Base-by-base conservation (phyloP, 2,888 invertebrate species). In the Chesias legatella region DNA sequence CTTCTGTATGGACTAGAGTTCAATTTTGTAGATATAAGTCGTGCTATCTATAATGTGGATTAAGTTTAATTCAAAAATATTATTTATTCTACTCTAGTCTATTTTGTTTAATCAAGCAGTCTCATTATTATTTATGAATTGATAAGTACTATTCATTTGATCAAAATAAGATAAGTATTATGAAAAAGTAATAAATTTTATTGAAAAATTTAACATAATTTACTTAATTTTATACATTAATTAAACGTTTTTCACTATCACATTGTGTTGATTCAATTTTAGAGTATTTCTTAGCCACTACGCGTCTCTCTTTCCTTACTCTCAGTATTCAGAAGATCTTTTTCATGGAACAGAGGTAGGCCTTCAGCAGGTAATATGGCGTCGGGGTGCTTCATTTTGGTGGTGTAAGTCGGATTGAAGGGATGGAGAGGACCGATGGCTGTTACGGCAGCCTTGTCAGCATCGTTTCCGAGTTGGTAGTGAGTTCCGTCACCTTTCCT, bases 401-500 rank as follows among this genome's bases (percentile, higher is more conserved):
- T 64, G 10, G 62, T 83, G 51, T 76, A 89, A 1, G 71, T 54
- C 0, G 85, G 86, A 53, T 89, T 88, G 4, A 84, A 39, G 1
- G 88, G 88, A 53, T 88, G 88, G 1, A 79, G 25, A 1, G 70
- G 61, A 1, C 82, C 83, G 1, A 63, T 29, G 1, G 83, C 78
- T 0, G 69, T 76, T 0, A 82, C 79, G 0, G 67, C 58, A 1
- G 62, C 46, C 34, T 54, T 74, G 0, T 70, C 73, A 24, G 77
- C 73, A 0, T 85, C 81, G 13, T 63, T 73, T 0, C 89, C 88
- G 5, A 91, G 88, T 1, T 75, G 63, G 27, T 85, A 88, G 58
- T 92, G 92, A 0, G 82, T 89, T 0, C 92, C 92, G 59, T 94
- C 94, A 0, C 94, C 94, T 0, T 91, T 91, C 50, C 91, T 82